phyloP scores from a whole-genome alignment of 2,888 invertebrate genomes.

The Cremastinae sp. region DNA sequence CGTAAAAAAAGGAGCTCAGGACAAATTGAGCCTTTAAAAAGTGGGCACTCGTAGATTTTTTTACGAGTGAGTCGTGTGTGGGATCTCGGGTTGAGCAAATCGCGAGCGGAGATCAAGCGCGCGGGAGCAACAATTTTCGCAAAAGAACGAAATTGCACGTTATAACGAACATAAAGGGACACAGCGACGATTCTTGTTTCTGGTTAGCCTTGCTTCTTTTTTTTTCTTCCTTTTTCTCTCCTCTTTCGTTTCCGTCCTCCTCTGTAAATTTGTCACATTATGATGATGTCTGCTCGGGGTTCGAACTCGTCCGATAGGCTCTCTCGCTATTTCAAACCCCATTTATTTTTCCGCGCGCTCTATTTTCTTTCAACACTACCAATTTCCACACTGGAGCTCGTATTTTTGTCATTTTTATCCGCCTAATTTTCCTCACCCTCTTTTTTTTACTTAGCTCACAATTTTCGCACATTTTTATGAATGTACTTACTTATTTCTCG shows the following conservation, averaged over 20 bases:
- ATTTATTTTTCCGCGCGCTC: conserved; percentile 18
- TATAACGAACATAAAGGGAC: conserved; percentile 32
- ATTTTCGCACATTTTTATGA: no score
- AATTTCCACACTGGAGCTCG: conserved; percentile 19
- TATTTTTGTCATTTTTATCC: conserved; percentile 24
- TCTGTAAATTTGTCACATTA: conserved; percentile 27
- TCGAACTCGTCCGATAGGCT: conserved; percentile 22
- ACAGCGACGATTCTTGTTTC: conserved; percentile 21
- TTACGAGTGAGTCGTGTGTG: conserved; percentile 38
- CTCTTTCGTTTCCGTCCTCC: conserved; percentile 3
- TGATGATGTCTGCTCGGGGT: conserved; percentile 26
- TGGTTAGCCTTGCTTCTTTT: conserved; percentile 22
- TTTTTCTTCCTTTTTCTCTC: conserved; percentile 7
- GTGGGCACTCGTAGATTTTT: conserved; percentile 28
- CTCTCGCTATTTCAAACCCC: conserved; percentile 36
- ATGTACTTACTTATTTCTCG: no score
- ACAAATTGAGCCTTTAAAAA: conserved; percentile 6
- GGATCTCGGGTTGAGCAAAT: conserved; percentile 12
- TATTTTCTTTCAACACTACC: neutral
- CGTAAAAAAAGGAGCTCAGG: conserved; percentile 7
- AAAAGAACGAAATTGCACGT: conserved; percentile 68
- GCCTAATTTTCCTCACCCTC: no score
- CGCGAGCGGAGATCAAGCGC: conserved; percentile 6
- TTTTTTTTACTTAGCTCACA: no score
- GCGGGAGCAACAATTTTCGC: conserved; percentile 65